Base-by-base conservation (phyloP, 2,888 invertebrate genomes). In the Trissoscelio sp. region DNA sequence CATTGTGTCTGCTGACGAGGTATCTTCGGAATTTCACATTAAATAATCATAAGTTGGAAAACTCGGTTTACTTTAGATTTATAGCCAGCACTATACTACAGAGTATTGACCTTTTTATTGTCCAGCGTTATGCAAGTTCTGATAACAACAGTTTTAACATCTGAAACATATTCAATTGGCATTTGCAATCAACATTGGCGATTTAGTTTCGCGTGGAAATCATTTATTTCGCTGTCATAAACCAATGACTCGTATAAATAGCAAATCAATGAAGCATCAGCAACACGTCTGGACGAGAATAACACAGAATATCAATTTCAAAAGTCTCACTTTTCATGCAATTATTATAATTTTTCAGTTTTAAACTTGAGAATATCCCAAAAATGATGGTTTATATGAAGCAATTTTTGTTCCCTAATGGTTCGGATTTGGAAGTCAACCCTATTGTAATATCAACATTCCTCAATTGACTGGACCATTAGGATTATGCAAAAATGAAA, bases 71-170 rank as follows among this genome's bases (percentile, higher is more conserved):
- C 34, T 39, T 24, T 9, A 9, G 55, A 53, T 69, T 69, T 69
- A 55, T 69, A 55, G 37, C 14, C 16, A 16, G 5, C 3, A 7
- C 44, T 69, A 42, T 55, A 42, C 11, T n/a, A 4, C 55, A 4
- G 55, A 55, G 12, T 55, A 31, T 69, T 69, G 67, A 69, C 67
- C 67, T 44, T 24, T 51, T 39, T 12, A 20, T 48, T 22, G 64
- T 48, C 48, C 16, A 18, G 11, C 18, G 22, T 42, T 12, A 12
- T 28, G 31, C 34, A 14, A 22, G 58, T 22, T 48, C 24, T 24
- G 34, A n/a, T n/a, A n/a, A 12, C 11, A 14, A 55, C n/a, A 16
- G 37, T 57, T 37, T 57, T 57, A 57, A 57, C 18, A 34, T 9
- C 5, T 9, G 2, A 2, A 6, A 5, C 34, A 39, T 18, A 55